phyloP scores from a whole-genome alignment of 2,113 vertebrate species.

The Triplophysa tibetana region DNA sequence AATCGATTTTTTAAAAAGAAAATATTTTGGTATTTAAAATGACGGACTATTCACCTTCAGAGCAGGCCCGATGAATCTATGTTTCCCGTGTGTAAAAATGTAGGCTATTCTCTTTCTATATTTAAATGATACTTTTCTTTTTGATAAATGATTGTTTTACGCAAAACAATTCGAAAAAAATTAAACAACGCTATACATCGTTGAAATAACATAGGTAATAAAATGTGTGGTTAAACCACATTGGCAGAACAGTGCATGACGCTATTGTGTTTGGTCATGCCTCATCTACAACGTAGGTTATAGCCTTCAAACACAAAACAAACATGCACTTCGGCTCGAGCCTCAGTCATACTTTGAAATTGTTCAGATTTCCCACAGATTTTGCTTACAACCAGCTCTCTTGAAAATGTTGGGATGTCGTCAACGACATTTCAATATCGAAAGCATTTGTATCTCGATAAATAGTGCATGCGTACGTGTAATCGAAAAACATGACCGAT shows the following conservation, averaged over 20 bases:
- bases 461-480: slow-evolving; percentile 13
- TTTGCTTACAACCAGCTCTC: not conserved
- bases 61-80: not conserved
- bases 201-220: not conserved
- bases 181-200: not conserved
- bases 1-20: not conserved
- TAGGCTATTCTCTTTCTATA: not conserved
- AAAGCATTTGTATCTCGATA: slow-evolving; percentile 31
- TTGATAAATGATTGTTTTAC: not conserved
- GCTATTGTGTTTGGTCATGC: slow-evolving; percentile 3
- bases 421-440: slow-evolving; percentile 8
- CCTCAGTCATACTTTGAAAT: not conserved
- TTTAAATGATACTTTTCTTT: not conserved
- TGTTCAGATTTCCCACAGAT: no score
- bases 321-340: not conserved
- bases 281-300: not conserved
- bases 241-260: slow-evolving; percentile 2
- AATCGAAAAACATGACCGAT: slow-evolving; percentile 42
- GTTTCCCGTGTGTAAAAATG: not conserved
- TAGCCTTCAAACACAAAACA: not conserved
- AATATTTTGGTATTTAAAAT: no score
- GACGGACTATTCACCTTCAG: no score
- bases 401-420: not conserved
- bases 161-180: not conserved
- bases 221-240: not conserved